phyloP scores from a whole-genome alignment of 2,888 invertebrate species.

The Cephus spinipes region DNA sequence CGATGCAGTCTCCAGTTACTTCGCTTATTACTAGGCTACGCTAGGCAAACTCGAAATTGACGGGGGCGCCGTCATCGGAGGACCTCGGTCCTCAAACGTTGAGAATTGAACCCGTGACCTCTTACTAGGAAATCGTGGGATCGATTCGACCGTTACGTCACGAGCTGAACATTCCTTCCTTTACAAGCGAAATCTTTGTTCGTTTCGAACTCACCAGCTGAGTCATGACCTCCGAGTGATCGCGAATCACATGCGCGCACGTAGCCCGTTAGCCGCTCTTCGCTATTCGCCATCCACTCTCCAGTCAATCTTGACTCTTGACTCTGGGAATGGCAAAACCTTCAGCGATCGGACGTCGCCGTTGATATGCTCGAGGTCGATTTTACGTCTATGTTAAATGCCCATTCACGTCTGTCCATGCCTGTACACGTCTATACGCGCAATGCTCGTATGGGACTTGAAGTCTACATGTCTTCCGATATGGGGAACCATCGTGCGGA shows the following conservation, averaged over 20 bases:
- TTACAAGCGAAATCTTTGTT: not conserved
- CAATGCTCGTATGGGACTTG: not conserved
- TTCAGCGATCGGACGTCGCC: not conserved
- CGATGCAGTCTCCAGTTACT: not conserved
- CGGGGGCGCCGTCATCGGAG: not conserved
- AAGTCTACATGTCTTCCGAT: not conserved
- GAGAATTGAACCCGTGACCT: not conserved
- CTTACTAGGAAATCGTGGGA: not conserved
- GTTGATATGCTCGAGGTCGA: not conserved
- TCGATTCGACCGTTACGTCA: not conserved
- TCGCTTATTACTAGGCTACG: not conserved
- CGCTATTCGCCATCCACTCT: not conserved
- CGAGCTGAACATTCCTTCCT: not conserved
- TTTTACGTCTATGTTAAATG: not conserved
- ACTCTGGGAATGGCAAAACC: not conserved
- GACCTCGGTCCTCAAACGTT: not conserved
- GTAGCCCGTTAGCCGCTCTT: not conserved
- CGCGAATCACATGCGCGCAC: conserved; percentile 49
- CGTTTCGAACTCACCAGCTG: not conserved
- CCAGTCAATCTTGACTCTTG: not conserved
- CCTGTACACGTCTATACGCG: not conserved
- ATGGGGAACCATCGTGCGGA: conserved; percentile 14
- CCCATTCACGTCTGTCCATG: not conserved
- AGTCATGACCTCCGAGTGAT: not conserved
- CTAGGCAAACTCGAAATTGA: not conserved